Evolutionary conservation across 37 sponge, comb jelly and placozoan genomes (phyloP), one percentile per base, ranked within the genome.

Genomic region (Axinella damicornis): DNA sequence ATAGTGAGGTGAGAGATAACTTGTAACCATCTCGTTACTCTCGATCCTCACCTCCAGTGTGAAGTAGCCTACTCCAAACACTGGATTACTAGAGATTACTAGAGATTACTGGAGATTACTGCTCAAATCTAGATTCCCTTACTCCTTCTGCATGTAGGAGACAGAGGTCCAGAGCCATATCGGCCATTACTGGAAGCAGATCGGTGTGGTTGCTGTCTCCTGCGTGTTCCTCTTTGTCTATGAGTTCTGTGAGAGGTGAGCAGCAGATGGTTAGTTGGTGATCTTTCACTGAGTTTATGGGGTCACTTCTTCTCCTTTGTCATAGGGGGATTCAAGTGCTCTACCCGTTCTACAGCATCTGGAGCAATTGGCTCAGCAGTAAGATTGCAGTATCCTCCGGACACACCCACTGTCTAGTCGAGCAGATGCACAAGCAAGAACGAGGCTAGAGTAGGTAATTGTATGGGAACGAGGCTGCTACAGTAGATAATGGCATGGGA

Each of bases 201-300:
- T 93, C 30, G 60, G 66, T 0, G 73, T 84, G 46, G 83, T 86
- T 21, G 16, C 77, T 21, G 20, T 89, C 24, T 53, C 81, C 30
- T 76, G 71, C 53, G 28, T 82, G 20, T 68, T 72, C 52, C 37
- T 93, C 36, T 93, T 93, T 41, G 63, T 93, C 37, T 93, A 93
- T 28, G 94, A 93, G 69, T 89, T 93, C 65, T 93, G 94, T 89
- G 90, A 93, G 53, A 89, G 94, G 94, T 93, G 79, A 28, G 5
- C 27, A 5, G 5, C n/a, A 6, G 4, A 2, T 22, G 4, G 63
- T 61, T 69, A 36, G 2, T 16, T 36, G 35, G 21, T 20, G 13
- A 24, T 25, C 22, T 14, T 27, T 24, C 22, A 14, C 28, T 65
- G 67, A 20, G 70, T 32, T 4, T 6, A 34, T 21, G 22, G 5